Evolutionary conservation across 2,888 invertebrate genomes (phyloP), one percentile per base, ranked within the genome.

Genomic region (Amblyteles armatorius): DNA sequence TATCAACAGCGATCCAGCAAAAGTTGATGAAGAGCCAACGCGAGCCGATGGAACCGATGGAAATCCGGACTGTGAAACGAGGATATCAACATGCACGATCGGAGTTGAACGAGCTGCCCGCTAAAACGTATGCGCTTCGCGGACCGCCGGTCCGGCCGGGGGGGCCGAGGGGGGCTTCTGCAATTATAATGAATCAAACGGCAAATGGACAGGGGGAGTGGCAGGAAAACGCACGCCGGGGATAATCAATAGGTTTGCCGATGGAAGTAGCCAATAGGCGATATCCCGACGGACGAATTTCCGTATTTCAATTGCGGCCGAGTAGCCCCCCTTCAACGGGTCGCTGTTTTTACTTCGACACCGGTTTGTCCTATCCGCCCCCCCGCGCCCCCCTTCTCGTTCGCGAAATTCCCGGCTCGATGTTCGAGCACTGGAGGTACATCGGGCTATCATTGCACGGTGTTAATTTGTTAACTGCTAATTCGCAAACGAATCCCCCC

Each of bases 161-260:
- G 13, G 44, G 44, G 5, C 6, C 7, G 44, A 1, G 0, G 44
- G 57, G 26, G 16, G 19, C 63, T 26, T 48, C 33, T 80, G 65
- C 80, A 83, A 84, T 86, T 80, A 87, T 87, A 81, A 87, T 87
- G 74, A 86, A 87, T 87, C 82, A 74, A 87, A 78, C 79, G 68
- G 57, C 73, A 74, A 87, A 86, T 84, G 79, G 57, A 85, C 72
- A 71, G 26, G 55, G 86, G 79, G 79, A 26, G 57, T 13, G 79
- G 82, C 76, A 83, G 83, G 26, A 26, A 67, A 83, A 83, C 55
- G 60, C 52, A 67, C 57, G 16, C 19, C 44, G 57, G 26, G 74
- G 77, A 84, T 83, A 87, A 87, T 87, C 86, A 84, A 86, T 88
- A 83, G 83, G 80, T 81, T 86, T 81, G 72, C 82, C 69, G 22